A percentile compares a stretch with the other conserved stretches of the same genome.
Evolutionary conservation across 2,113 vertebrate species (phyloP).

Genomic region (Scolopax mira): DNA sequence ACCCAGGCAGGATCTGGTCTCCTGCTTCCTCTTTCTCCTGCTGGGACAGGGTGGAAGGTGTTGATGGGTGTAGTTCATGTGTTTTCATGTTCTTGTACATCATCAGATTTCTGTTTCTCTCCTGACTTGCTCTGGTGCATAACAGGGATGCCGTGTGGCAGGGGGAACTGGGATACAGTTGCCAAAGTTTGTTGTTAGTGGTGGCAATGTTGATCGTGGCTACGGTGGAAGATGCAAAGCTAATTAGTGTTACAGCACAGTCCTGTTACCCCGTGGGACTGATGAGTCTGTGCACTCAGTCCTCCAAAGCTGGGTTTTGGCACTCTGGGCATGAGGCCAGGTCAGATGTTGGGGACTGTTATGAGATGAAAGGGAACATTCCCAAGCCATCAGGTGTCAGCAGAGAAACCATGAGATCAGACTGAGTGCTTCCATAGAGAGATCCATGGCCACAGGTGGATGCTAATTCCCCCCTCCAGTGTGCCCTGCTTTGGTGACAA

Average conservation of each 20-base stretch:
- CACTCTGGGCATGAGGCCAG: fast-evolving
- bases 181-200: neutral
- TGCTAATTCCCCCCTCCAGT: neutral
- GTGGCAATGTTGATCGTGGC: neutral
- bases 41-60: neutral
- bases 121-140: neutral
- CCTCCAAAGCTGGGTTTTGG: neutral
- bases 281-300: neutral
- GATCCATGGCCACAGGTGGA: neutral
- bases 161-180: neutral
- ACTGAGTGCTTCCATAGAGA: neutral
- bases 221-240: neutral
- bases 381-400: neutral
- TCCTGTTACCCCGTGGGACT: fast-evolving
- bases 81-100: neutral
- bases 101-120: neutral
- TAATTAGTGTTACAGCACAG: neutral
- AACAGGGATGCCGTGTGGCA: neutral
- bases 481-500: neutral
- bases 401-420: neutral
- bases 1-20: neutral
- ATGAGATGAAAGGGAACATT: neutral
- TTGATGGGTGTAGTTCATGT: neutral
- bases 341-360: neutral
- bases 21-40: neutral